Evolutionary conservation across 2,797 vertebrate genomes (phyloP), one percentile per base, ranked within the genome.

Genomic region (Anabas testudineus): DNA sequence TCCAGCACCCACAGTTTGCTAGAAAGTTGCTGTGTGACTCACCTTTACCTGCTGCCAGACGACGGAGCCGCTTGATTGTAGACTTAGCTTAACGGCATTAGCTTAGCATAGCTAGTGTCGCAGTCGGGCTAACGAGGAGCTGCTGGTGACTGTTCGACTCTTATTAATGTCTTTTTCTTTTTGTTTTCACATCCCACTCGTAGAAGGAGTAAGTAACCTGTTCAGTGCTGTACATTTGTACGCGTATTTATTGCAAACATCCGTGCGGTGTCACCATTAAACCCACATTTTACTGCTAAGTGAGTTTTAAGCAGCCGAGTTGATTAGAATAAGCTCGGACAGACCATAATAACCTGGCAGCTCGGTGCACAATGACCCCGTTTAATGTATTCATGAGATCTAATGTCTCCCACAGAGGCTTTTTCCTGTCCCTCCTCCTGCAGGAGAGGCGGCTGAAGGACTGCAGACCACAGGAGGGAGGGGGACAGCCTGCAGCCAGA

Each of bases 361-460:
- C 82, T 92, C 88, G 85, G 93, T 93, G 90, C 93, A 92, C 92
- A 92, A 90, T 91, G 88, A 90, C 82, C 88, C 84, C 77, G 84
- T 90, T 79, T 93, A 94, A 93, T 93, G 90, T 94, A 94, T 93
- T 93, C 91, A 94, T 94, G 90, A 93, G 93, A 90, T 94, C 86
- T 87, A 77, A 86, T 89, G 91, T 91, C 88, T 91, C 87, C 85
- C 85, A 91, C 89, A 74, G 83, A 87, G 89, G 70, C 80, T 88
- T 90, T 85, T 90, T 83, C 80, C 81, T 72, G 78, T 85, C 78
- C 88, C 85, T 85, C 80, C 79, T 59, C 67, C 51, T 47, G 55
- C 55, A 51, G 81, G 72, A 56, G 6, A 7, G 48, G n/a, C n/a
- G n/a, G n/a, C n/a, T 68, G 58, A 39, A 46, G 60, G 82, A 81